These are phyloP conservation scores for Ochropleura plecta DNA, from an alignment of 2,888 invertebrate species.

Conservation along the genomic window DNA sequence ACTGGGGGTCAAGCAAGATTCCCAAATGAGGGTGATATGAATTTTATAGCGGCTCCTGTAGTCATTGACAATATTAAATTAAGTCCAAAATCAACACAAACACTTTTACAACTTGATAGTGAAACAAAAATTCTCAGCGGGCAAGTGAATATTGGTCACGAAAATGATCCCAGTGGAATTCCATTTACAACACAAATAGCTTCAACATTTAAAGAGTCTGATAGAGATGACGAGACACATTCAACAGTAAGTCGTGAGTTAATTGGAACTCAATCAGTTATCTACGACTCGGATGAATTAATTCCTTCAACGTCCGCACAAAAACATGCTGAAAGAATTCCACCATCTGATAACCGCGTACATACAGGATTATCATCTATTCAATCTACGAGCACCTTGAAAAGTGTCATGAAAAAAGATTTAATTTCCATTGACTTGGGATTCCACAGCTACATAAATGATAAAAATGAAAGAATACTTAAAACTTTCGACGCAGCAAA, in stretches of 20 bases:
- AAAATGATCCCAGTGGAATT: background rate
- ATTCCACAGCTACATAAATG: conserved; percentile 75
- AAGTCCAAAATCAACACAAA: background rate
- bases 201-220: conserved; percentile 6
- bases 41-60: conserved; percentile 23
- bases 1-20: background rate
- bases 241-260: conserved; percentile 23
- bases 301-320: background rate
- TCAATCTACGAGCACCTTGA: conserved; percentile 40
- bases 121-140: background rate
- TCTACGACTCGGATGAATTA: conserved; percentile 7
- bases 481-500: conserved; percentile 71
- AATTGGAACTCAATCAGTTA: conserved; percentile 14
- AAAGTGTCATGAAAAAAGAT: conserved; percentile 40
- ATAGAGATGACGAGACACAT: background rate
- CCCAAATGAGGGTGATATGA: background rate
- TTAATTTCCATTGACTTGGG: conserved; percentile 71
- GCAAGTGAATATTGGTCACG: background rate
- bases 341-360: conserved; percentile 25
- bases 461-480: conserved; percentile 73
- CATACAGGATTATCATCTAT: conserved; percentile 6
- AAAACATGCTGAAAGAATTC: background rate
- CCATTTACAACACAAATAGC: background rate
- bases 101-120: conserved; percentile 11
- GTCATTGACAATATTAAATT: conserved; percentile 3